phyloP scores from a whole-genome alignment of 2,113 vertebrate genomes.

The Mesitornis unicolor region DNA sequence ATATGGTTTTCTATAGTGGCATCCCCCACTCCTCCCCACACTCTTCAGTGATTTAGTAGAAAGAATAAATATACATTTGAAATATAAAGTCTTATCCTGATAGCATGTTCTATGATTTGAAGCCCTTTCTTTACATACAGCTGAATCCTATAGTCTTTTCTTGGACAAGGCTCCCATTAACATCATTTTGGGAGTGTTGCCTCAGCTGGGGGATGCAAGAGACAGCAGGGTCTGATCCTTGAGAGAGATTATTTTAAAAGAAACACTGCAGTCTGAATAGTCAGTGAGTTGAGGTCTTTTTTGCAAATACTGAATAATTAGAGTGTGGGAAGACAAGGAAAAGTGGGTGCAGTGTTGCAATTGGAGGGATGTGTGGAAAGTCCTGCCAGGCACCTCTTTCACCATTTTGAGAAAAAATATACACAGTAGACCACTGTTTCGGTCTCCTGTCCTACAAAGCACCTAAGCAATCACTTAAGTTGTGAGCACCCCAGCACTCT shows the following conservation, averaged over 20 bases:
- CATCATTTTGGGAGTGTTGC: not conserved
- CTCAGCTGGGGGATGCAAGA: not conserved
- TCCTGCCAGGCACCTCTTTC: not conserved
- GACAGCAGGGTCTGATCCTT: not conserved
- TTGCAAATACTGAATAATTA: not conserved
- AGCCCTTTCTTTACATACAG: not conserved
- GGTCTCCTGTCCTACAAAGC: not conserved
- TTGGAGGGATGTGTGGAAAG: rapidly evolving
- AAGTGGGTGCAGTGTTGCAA: not conserved
- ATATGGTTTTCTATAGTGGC: constrained; percentile 26
- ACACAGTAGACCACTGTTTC: not conserved
- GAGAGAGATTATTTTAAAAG: not conserved
- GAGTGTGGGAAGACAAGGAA: not conserved
- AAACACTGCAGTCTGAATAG: not conserved
- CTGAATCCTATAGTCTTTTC: not conserved
- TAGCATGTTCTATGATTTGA: not conserved
- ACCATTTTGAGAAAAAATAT: not conserved
- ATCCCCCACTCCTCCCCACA: not conserved
- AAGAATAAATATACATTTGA: not conserved
- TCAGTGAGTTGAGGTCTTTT: not conserved
- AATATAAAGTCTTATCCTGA: not conserved
- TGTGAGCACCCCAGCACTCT: not conserved
- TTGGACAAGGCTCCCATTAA: not conserved
- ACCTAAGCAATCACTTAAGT: not conserved
- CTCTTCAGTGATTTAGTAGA: not conserved